Percentiles rank a stretch among this genome's conserved stretches.
Evolutionary conservation across 1,140 invertebrate species (phyloP).

Genomic region (Lepidurus arcticus): DNA sequence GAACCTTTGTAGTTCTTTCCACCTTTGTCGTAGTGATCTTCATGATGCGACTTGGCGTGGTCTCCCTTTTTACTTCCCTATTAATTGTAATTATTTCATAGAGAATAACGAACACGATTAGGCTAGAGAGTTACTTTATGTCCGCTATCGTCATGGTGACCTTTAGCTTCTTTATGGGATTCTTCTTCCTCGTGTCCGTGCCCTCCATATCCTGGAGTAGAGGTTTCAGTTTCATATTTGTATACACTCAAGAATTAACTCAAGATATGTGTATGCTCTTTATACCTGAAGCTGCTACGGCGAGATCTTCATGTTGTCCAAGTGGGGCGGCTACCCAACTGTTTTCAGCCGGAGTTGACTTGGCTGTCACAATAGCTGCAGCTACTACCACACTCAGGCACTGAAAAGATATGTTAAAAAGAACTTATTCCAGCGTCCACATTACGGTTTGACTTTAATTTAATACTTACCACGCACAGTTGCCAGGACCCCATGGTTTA

Average conservation of each 20-base stretch:
- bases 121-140: background rate
- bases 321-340: background rate
- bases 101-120: background rate
- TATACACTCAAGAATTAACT: background rate
- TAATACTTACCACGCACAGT: background rate
- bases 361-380: slow-evolving; percentile 12
- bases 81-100: background rate
- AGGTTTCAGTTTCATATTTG: background rate
- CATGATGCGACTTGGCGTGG: slow-evolving; percentile 6
- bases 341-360: slow-evolving; percentile 8
- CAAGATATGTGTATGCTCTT: no score
- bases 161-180: background rate
- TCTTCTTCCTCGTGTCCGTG: slow-evolving; percentile 8
- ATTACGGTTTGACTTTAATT: background rate
- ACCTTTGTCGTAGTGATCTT: slow-evolving; percentile 29
- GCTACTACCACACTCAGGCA: slow-evolving; percentile 3
- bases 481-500: background rate
- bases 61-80: slow-evolving; percentile 5
- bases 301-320: background rate
- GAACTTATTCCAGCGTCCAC: background rate
- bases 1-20: slow-evolving; percentile 35
- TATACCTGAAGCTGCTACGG: slow-evolving; percentile 16
- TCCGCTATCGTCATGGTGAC: background rate
- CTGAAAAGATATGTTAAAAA: background rate
- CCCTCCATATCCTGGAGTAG: background rate